phyloP scores from a whole-genome alignment of 2,888 invertebrate genomes.

The Antitype chi region DNA sequence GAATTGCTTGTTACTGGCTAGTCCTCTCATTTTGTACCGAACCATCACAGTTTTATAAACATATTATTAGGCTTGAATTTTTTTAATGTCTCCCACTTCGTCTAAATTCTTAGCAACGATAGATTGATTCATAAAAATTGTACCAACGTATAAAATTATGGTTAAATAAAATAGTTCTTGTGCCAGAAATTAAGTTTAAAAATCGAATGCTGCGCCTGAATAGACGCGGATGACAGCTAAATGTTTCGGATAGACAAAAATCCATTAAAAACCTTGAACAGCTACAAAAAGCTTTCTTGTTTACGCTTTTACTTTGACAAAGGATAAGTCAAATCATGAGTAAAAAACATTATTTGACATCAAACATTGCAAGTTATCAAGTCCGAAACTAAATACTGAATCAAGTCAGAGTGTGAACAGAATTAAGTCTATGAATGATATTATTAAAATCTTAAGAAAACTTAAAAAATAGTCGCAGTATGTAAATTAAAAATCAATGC shows the following conservation, averaged over 20 bases:
- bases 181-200: conserved; percentile 36
- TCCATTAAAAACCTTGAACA: conserved; percentile 46
- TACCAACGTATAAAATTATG: too few species aligned
- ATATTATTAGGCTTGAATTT: too few species aligned
- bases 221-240: conserved; percentile 41
- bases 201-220: conserved; percentile 43
- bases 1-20: neutral
- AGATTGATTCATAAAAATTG: conserved; percentile 2
- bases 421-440: conserved; percentile 10
- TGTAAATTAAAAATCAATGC: conserved; percentile 11
- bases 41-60: neutral
- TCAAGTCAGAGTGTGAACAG: neutral
- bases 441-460: conserved; percentile 1
- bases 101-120: neutral
- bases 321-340: conserved; percentile 27
- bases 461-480: conserved; percentile 15
- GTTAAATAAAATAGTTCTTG: conserved; percentile 16
- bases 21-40: neutral
- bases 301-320: conserved; percentile 52
- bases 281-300: conserved; percentile 50
- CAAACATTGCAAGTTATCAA: conserved; percentile 25
- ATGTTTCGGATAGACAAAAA: conserved; percentile 47
- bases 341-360: conserved; percentile 36
- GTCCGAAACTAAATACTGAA: conserved; percentile 7
- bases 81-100: neutral